Conservation (phyloP, 2,113 vertebrate genomes). For the Entelurus aequoreus region DNA sequence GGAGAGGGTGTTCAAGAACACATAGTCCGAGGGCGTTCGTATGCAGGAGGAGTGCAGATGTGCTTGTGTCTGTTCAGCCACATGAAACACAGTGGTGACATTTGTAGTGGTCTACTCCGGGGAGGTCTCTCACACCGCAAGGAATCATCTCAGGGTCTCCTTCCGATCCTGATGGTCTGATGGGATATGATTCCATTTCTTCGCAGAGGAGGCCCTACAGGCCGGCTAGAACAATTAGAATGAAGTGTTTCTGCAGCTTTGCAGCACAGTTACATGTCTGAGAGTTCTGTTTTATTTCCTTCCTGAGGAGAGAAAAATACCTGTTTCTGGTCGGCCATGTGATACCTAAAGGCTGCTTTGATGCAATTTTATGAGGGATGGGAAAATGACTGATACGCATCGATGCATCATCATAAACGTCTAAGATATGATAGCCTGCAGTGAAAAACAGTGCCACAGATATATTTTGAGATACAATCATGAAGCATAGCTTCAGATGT, state of each 20-base stretch:
- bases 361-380: too few relatives aligned
- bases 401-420: too few relatives aligned
- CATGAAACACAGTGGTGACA: conserved; percentile 37
- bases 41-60: conserved; percentile 13
- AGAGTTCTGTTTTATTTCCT: conserved; percentile 33
- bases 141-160: conserved; percentile 40
- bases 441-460: too few relatives aligned
- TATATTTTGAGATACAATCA: too few relatives aligned
- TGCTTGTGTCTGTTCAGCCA: conserved; percentile 31
- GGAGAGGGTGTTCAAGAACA: conserved; percentile 47
- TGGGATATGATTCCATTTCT: conserved; percentile 57
- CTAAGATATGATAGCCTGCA: too few relatives aligned
- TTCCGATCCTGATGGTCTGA: conserved; percentile 45
- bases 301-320: conserved; percentile 18
- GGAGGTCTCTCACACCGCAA: conserved; percentile 33
- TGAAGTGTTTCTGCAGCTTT: conserved; percentile 65
- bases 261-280: conserved; percentile 46
- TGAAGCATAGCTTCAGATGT: too few relatives aligned
- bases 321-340: conserved; percentile 11
- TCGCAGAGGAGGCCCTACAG: conserved; percentile 49
- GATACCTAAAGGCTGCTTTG: too few relatives aligned
- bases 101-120: conserved; percentile 36
- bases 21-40: conserved; percentile 54
- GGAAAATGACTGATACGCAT: too few relatives aligned
- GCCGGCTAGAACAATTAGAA: conserved; percentile 63